These are phyloP conservation scores for Dreissena polymorpha DNA, from an alignment of 1,140 invertebrate genomes.

Conservation along the genomic window DNA sequence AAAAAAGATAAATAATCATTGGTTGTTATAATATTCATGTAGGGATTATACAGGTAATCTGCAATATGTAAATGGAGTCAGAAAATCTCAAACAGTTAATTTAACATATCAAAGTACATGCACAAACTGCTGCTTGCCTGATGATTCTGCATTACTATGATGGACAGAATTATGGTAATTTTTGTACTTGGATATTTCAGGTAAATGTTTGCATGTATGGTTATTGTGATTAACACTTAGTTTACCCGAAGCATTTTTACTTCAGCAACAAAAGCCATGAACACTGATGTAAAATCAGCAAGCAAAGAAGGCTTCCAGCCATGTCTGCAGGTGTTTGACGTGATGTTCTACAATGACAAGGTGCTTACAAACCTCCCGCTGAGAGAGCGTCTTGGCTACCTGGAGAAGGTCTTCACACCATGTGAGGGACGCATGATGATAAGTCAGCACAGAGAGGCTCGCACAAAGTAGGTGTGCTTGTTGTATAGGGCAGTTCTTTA, in stretches of 20 bases:
- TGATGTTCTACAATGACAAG: conserved; percentile 90
- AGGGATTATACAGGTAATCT: too few relatives aligned
- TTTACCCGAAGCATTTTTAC: conserved; percentile 21
- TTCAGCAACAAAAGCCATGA: conserved; percentile 82
- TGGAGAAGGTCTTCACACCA: conserved; percentile 84
- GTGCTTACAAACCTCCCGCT: conserved; percentile 88
- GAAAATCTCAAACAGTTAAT: too few relatives aligned
- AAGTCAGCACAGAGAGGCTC: conserved; percentile 74
- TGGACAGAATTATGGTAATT: too few relatives aligned
- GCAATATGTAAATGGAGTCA: too few relatives aligned
- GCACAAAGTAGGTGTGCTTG: conserved; percentile 71
- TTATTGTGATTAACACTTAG: background rate
- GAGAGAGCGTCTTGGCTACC: conserved; percentile 84
- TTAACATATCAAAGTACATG: too few relatives aligned
- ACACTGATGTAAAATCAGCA: conserved; percentile 74
- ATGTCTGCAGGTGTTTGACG: conserved; percentile 94
- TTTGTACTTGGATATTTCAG: too few relatives aligned
- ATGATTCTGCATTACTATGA: too few relatives aligned
- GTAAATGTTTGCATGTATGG: too few relatives aligned
- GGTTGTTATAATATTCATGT: too few relatives aligned
- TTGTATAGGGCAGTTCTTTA: too few relatives aligned
- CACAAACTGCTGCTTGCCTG: too few relatives aligned
- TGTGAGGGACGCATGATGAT: conserved; percentile 86
- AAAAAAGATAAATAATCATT: too few relatives aligned
- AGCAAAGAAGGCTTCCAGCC: conserved; percentile 84